Base-by-base conservation (phyloP, 1,140 invertebrate genomes). In the Phenacoccus solenopsis region DNA sequence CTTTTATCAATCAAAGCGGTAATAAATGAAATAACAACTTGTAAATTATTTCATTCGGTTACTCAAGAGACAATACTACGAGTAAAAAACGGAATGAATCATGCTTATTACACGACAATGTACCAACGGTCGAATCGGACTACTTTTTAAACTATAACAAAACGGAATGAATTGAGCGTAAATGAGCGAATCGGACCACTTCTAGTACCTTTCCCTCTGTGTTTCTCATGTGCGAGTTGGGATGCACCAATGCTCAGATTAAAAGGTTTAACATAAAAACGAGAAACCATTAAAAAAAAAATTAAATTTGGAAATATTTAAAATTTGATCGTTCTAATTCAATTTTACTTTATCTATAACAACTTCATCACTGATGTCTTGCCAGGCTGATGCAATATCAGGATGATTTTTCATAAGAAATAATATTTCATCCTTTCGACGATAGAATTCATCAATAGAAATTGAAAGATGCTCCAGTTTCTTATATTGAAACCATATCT, bases 341-440 rank as follows among this genome's bases (percentile, higher is more conserved):
- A 59, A 59, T 16, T 22, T 22, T 22, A 59, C 21, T 16, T 59
- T 22, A 38, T 38, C n/a, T 38, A 59, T 16, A 59, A 20, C 21
- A 59, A 59, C 7, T 7, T 22, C 56, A 59, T 20, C 56, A 59
- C 21, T 59, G 21, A 59, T 59, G 21, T 59, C 56, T 59, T 59
- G 56, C 56, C 56, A 59, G 20, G 56, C 56, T 59, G 56, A 59
- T 22, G 56, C 56, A 59, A 10, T 59, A 59, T 59, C 56, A 59
- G 56, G 56, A 59, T 59, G 56, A 59, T 59, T 59, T 20, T 59
- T 16, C 56, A 59, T 59, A 59, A 59, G 56, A 59, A 59, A 59
- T 59, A 59, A 59, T 20, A 59, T 59, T 59, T 59, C 56, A 59
- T 59, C 56, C 56, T 59, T 59, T 59, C 56, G 20, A 59, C 56